phyloP scores from a whole-genome alignment of 2,888 invertebrate species.

The Lithophane socia region DNA sequence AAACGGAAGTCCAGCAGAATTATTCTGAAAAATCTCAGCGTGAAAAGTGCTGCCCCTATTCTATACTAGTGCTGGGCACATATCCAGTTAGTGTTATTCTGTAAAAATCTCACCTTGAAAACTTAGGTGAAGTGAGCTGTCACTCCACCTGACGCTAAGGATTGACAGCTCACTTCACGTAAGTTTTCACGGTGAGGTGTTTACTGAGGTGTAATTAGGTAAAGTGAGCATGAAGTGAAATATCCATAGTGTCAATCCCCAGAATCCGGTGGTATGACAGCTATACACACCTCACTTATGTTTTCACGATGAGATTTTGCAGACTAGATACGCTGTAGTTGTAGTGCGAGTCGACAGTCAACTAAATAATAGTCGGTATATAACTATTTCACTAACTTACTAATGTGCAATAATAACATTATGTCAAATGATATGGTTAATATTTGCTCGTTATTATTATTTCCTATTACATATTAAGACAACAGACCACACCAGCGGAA shows the following conservation, averaged over 20 bases:
- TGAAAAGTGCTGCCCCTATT: neutral
- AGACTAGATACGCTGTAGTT: neutral
- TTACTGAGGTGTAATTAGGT: too few species aligned
- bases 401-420: slow-evolving; percentile 55
- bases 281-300: neutral
- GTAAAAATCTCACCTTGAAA: neutral
- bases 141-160: too few species aligned
- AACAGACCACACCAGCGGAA: slow-evolving; percentile 28
- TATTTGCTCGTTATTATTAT: slow-evolving; percentile 50
- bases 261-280: neutral
- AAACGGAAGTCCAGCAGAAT: neutral
- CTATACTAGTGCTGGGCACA: too few species aligned
- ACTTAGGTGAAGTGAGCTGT: neutral
- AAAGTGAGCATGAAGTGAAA: too few species aligned
- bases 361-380: slow-evolving; percentile 44
- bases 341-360: slow-evolving; percentile 23
- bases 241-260: neutral
- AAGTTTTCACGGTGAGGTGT: too few species aligned
- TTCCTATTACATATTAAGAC: slow-evolving; percentile 26
- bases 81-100: too few species aligned
- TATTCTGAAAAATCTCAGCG: neutral
- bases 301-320: neutral
- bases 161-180: too few species aligned
- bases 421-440: slow-evolving; percentile 63
- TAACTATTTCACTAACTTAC: slow-evolving; percentile 49